Evolutionary conservation across 2,888 invertebrate genomes (phyloP).

Genomic region (Dromius quadrimaculatus): DNA sequence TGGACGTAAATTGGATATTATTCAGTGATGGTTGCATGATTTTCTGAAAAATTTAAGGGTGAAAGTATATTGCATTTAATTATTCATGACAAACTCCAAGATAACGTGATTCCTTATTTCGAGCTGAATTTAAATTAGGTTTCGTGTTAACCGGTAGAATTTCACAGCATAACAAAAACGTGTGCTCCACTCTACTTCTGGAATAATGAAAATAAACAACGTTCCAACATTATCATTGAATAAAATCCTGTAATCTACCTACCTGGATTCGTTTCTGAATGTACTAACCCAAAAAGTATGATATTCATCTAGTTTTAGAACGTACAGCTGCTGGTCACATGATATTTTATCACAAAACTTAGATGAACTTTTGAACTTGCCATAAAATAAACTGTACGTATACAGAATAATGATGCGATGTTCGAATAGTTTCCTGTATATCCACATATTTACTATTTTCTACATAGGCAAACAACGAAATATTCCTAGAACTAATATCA

Average conservation of each 20-base stretch:
- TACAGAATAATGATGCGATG: no score
- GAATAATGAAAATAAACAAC: slow-evolving; percentile 17
- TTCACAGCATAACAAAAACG: slow-evolving; percentile 21
- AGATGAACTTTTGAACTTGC: no score
- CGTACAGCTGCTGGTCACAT: no score
- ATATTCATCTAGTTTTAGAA: slow-evolving; percentile 26
- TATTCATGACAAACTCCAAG: slow-evolving; percentile 18
- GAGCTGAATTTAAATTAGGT: slow-evolving; percentile 31
- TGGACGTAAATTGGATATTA: no score
- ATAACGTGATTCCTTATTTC: slow-evolving; percentile 28
- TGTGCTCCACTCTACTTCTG: slow-evolving; percentile 8
- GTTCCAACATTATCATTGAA: slow-evolving; percentile 29
- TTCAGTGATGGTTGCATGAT: background rate
- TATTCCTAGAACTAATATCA: no score
- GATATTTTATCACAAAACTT: no score
- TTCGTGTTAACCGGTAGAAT: slow-evolving; percentile 29
- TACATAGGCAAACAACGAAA: no score
- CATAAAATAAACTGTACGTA: no score
- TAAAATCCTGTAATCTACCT: slow-evolving; percentile 15
- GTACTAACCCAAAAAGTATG: slow-evolving; percentile 3
- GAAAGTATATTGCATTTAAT: slow-evolving; percentile 7
- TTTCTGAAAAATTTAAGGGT: slow-evolving; percentile 7
- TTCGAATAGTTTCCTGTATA: no score
- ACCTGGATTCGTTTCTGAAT: slow-evolving; percentile 17
- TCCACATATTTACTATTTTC: no score